Evolutionary conservation across 2,797 vertebrate species (phyloP).

Genomic region (Eulemur rubriventer): DNA sequence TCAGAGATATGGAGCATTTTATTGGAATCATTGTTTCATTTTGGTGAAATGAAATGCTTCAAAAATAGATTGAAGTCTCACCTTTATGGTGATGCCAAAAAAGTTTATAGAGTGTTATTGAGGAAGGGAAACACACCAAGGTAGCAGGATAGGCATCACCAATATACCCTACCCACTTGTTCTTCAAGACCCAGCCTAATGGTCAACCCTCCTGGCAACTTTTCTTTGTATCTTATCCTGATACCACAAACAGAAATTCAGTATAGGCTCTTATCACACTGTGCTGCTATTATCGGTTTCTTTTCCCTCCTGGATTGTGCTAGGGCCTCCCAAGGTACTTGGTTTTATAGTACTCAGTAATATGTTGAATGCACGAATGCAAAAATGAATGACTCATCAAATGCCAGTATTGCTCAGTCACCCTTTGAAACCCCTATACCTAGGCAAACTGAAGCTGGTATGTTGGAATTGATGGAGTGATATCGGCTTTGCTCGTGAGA

Average conservation of each 20-base stretch:
- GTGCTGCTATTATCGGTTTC: not conserved
- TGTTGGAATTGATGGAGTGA: not conserved
- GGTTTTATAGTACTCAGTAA: not conserved
- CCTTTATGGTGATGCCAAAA: not conserved
- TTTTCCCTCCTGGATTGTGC: not conserved
- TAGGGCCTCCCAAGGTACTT: not conserved
- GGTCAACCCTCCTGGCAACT: not conserved
- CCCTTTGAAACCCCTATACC: not conserved
- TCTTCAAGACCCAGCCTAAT: not conserved
- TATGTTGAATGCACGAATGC: not conserved
- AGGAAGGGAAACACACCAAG: not conserved
- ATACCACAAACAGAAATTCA: not conserved
- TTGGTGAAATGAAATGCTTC: slow-evolving; percentile 32
- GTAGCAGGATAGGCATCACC: not conserved
- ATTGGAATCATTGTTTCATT: slow-evolving; percentile 29
- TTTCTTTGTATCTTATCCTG: not conserved
- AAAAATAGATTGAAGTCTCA: not conserved
- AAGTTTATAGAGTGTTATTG: not conserved
- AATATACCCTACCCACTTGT: not conserved
- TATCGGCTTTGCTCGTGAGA: not conserved
- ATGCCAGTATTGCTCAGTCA: not conserved
- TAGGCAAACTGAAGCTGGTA: not conserved
- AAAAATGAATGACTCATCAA: not conserved
- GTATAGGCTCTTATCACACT: not conserved
- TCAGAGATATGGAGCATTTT: slow-evolving; percentile 33